A percentile compares a stretch with the other conserved stretches of the same genome.
These are phyloP conservation scores for Puntigrus tetrazona DNA, from an alignment of 2,113 vertebrate genomes.

Conservation along the genomic window DNA sequence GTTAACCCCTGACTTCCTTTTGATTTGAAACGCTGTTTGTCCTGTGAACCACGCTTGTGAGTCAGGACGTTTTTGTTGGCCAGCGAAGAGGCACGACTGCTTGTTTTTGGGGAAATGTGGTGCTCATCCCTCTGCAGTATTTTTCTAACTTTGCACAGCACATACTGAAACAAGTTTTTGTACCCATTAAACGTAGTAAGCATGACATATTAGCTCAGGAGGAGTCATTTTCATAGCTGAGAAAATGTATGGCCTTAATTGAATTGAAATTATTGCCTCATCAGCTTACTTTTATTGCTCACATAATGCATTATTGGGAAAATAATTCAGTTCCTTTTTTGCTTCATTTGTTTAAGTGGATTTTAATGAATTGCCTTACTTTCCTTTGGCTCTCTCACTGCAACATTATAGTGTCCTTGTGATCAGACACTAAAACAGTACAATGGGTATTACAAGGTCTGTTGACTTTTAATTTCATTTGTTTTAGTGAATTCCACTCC, in stretches of 20 bases:
- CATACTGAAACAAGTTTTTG: not conserved
- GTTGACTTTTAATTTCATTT: slow-evolving; percentile 7
- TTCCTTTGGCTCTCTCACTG: not conserved
- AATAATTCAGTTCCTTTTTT: not conserved
- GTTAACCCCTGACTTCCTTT: not conserved
- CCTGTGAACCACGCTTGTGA: not conserved
- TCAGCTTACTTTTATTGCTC: not conserved
- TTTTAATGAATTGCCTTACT: slow-evolving; percentile 2
- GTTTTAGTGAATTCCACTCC: not conserved
- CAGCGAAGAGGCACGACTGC: not conserved
- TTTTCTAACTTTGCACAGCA: not conserved
- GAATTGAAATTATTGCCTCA: not conserved
- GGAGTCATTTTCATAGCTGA: not conserved
- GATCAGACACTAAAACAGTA: not conserved
- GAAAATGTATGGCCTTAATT: not conserved
- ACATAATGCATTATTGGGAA: not conserved
- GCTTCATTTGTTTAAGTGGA: slow-evolving; percentile 17
- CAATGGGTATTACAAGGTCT: slow-evolving; percentile 10
- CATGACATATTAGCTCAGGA: not conserved
- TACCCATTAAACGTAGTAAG: not conserved
- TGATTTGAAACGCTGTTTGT: not conserved
- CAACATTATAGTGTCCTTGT: not conserved
- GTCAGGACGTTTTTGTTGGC: slow-evolving; percentile 34
- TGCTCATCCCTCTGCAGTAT: not conserved
- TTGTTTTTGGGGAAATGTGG: slow-evolving; percentile 14